Percentiles rank a stretch among this genome's conserved stretches.
These are phyloP conservation scores for Meloidogyne chitwoodi DNA, from an alignment of 1,140 invertebrate species.

Conservation along the genomic window DNA sequence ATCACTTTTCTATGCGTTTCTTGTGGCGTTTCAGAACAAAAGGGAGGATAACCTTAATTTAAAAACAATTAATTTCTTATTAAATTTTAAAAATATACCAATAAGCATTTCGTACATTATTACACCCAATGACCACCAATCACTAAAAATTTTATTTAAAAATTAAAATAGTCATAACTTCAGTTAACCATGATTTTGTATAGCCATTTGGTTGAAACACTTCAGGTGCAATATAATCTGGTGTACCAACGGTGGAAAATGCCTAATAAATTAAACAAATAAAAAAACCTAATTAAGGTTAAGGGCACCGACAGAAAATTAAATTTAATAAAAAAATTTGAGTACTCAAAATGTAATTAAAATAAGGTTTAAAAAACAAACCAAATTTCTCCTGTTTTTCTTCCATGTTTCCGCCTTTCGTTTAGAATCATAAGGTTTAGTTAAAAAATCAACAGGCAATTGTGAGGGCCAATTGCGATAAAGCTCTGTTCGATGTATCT, in stretches of 20 bases:
- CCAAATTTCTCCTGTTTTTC: conserved; percentile 83
- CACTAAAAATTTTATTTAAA: conserved; percentile 60
- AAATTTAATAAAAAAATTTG: no score
- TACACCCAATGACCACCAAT: conserved; percentile 99
- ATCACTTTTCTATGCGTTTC: conserved; percentile 99
- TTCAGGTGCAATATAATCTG: conserved; percentile 98
- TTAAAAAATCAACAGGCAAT: conserved; percentile 55
- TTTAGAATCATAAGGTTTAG: conserved; percentile 88
- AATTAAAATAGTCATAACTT: background rate
- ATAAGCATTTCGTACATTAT: conserved; percentile 99
- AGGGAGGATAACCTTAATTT: conserved; percentile 92
- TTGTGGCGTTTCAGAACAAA: conserved; percentile 97
- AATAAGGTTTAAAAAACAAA: conserved; percentile 64
- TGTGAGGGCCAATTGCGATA: conserved; percentile 89
- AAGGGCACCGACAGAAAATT: no score
- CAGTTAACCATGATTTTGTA: conserved; percentile 74
- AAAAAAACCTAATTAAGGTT: background rate
- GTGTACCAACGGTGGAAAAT: conserved; percentile 91
- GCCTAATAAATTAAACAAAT: conserved; percentile 60
- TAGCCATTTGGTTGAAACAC: conserved; percentile 95
- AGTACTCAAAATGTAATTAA: no score
- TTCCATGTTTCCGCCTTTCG: conserved; percentile 96
- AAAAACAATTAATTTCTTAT: no score
- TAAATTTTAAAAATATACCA: conserved; percentile 68
- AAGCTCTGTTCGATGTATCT: conserved; percentile 97